These are phyloP conservation scores for Osmerus mordax DNA, from an alignment of 2,113 vertebrate genomes.

Conservation along the genomic window DNA sequence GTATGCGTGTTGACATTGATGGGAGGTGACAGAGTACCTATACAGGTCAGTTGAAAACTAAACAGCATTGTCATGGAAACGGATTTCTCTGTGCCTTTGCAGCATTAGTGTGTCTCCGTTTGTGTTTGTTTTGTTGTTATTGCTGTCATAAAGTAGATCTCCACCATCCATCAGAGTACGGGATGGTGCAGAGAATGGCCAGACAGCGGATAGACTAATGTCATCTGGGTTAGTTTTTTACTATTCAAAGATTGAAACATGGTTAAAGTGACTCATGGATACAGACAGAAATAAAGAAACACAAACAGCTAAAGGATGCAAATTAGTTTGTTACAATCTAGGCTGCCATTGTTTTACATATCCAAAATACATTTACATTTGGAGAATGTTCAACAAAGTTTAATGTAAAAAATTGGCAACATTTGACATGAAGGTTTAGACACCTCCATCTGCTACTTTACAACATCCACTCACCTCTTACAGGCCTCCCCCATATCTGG, in stretches of 20 bases:
- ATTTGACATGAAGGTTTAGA: too few species aligned
- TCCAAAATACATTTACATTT: too few species aligned
- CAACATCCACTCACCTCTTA: too few species aligned
- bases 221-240: slow-evolving; percentile 29
- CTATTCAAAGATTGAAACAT: slow-evolving; percentile 19
- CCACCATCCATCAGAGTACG: slow-evolving; percentile 50
- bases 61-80: slow-evolving; percentile 27
- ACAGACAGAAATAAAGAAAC: slow-evolving; percentile 15
- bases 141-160: slow-evolving; percentile 41
- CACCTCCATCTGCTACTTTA: too few species aligned
- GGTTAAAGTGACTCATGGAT: slow-evolving; percentile 45
- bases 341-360: too few species aligned
- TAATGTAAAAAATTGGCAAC: too few species aligned
- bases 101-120: not conserved
- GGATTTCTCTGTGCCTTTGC: not conserved
- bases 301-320: too few species aligned
- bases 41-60: slow-evolving; percentile 16
- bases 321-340: too few species aligned
- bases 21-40: not conserved
- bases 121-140: slow-evolving; percentile 26
- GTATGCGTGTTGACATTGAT: not conserved
- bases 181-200: slow-evolving; percentile 2
- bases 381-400: too few species aligned
- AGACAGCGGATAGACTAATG: slow-evolving; percentile 14
- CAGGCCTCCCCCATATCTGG: too few species aligned